phyloP scores from a whole-genome alignment of 2,113 vertebrate genomes.

The Orthochromis malagaraziensis region DNA sequence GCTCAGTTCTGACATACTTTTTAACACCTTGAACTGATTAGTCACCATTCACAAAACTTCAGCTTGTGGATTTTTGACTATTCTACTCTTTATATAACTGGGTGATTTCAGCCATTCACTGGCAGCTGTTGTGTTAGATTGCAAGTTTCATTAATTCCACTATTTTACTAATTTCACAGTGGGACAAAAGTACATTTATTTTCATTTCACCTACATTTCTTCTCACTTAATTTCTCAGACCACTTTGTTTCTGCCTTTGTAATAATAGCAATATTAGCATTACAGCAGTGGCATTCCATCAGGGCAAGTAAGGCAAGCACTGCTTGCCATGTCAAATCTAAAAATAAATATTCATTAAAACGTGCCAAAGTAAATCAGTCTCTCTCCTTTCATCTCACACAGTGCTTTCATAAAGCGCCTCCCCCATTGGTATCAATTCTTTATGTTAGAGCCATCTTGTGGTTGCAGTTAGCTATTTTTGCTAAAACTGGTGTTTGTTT shows the following conservation, averaged over 20 bases:
- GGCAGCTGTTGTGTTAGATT: not conserved
- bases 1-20: slow-evolving; percentile 10
- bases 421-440: accelerated
- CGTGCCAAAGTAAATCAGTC: not conserved
- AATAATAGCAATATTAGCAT: not conserved
- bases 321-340: not conserved
- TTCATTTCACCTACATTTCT: not conserved
- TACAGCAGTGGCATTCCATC: not conserved
- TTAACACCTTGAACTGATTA: slow-evolving; percentile 38
- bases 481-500: not conserved
- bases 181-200: not conserved
- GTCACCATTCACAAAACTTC: slow-evolving; percentile 23
- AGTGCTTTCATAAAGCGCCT: not conserved
- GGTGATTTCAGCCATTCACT: not conserved
- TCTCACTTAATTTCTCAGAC: not conserved
- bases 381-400: not conserved
- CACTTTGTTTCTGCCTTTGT: not conserved
- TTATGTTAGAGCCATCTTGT: not conserved
- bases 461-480: not conserved
- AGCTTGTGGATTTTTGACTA: slow-evolving; percentile 1
- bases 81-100: not conserved
- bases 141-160: not conserved
- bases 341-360: not conserved
- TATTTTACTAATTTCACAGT: not conserved
- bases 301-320: not conserved